A percentile compares a stretch with the other conserved stretches of the same genome.
Conservation (phyloP, 2,888 invertebrate species). For the Lasioglossum oenotherae region DNA sequence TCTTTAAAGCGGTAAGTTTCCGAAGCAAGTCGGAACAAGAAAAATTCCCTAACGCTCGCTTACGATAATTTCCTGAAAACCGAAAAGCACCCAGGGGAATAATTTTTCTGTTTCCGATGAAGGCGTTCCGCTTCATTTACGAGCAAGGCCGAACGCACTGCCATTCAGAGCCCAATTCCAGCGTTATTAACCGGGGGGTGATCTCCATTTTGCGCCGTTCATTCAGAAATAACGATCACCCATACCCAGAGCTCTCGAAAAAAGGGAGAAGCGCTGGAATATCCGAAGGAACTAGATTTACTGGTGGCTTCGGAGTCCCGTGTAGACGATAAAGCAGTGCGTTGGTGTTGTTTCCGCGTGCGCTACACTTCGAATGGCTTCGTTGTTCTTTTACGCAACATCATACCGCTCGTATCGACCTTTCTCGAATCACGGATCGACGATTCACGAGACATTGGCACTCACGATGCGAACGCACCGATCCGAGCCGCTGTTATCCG, state of each 20-base stretch:
- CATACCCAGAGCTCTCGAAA: not conserved
- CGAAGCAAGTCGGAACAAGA: too few relatives aligned
- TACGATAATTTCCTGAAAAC: not conserved
- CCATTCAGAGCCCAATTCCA: not conserved
- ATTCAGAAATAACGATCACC: not conserved
- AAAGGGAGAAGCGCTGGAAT: not conserved
- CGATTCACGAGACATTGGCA: not conserved
- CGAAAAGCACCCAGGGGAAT: not conserved
- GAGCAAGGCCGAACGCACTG: not conserved
- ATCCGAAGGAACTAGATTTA: conserved; percentile 19
- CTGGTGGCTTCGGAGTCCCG: not conserved
- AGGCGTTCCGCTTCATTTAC: not conserved
- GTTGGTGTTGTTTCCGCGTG: not conserved
- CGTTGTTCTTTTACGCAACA: not conserved
- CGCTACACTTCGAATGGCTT: not conserved
- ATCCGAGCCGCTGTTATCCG: not conserved
- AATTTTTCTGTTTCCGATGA: not conserved
- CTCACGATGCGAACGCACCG: not conserved
- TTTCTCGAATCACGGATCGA: conserved; percentile 1
- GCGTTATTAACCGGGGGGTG: not conserved
- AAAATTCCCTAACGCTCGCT: not conserved
- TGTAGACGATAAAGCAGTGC: not conserved
- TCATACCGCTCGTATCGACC: conserved; percentile 15
- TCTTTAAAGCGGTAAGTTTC: too few relatives aligned
- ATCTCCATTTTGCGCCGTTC: not conserved